Percentiles rank a stretch among this genome's conserved stretches.
phyloP scores from a whole-genome alignment of 2,113 vertebrate species.

The Smithornis capensis region DNA sequence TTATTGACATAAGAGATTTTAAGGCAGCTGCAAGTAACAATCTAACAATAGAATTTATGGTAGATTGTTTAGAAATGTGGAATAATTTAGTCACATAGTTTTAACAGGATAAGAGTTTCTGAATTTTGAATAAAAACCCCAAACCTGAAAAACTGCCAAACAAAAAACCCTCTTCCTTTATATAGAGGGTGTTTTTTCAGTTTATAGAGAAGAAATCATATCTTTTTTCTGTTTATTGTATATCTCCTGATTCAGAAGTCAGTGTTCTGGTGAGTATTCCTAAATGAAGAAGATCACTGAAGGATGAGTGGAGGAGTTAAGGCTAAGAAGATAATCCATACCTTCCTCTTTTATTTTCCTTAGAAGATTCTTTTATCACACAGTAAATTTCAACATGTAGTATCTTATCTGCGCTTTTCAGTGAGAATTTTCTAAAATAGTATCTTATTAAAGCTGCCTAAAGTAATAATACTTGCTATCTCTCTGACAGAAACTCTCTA shows the following conservation, averaged over 20 bases:
- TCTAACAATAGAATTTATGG: background rate
- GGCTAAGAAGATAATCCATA: background rate
- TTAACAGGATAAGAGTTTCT: background rate
- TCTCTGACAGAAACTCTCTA: background rate
- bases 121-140: background rate
- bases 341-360: background rate
- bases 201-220: background rate
- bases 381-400: background rate
- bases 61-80: constrained; percentile 6
- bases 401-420: background rate
- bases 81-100: background rate
- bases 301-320: background rate
- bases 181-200: background rate
- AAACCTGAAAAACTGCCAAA: background rate
- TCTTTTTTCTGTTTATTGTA: background rate
- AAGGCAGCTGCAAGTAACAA: background rate
- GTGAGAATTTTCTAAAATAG: background rate
- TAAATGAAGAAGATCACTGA: background rate
- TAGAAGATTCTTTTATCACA: background rate
- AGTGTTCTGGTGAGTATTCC: background rate
- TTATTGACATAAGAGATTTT: background rate
- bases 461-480: background rate
- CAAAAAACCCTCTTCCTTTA: background rate
- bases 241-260: background rate
- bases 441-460: background rate